phyloP scores from a whole-genome alignment of 2,113 vertebrate species.

The Oostethus manadensis region DNA sequence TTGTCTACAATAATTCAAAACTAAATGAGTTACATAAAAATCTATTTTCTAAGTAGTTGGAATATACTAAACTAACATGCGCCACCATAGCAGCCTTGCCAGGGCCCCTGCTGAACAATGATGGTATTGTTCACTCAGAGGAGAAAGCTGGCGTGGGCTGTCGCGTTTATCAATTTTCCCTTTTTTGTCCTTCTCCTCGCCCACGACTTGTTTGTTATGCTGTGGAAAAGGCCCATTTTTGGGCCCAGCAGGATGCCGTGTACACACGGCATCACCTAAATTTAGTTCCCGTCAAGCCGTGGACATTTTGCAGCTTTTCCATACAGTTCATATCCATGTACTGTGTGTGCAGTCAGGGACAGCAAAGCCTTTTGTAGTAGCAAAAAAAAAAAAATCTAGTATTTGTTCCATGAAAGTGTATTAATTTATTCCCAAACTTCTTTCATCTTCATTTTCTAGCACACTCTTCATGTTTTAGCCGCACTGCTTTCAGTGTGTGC shows the following conservation, averaged over 20 bases:
- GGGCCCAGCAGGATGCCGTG: constrained; percentile 72
- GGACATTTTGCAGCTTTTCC: constrained; percentile 51
- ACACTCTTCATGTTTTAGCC: too few relatives aligned
- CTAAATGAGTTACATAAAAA: constrained; percentile 18
- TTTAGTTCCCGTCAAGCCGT: constrained; percentile 66
- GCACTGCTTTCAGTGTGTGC: too few relatives aligned
- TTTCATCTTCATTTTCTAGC: too few relatives aligned
- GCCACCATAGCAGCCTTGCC: constrained; percentile 53
- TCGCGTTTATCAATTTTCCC: constrained; percentile 70
- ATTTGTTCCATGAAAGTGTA: too few relatives aligned
- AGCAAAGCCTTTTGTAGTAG: too few relatives aligned
- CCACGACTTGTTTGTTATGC: constrained; percentile 71
- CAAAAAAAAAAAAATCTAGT: too few relatives aligned
- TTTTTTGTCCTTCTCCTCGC: constrained; percentile 66
- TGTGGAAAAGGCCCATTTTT: constrained; percentile 65
- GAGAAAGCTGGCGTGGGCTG: constrained; percentile 72
- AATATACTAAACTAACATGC: constrained; percentile 65
- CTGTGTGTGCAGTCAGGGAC: not conserved
- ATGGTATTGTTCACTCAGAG: constrained; percentile 75
- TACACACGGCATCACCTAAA: constrained; percentile 68
- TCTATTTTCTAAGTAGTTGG: constrained; percentile 75
- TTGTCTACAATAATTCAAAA: too few relatives aligned
- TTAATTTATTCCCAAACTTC: too few relatives aligned
- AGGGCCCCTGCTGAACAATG: constrained; percentile 75
- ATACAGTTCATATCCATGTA: constrained; percentile 26